Evolutionary conservation across 2,888 invertebrate genomes (phyloP).

Genomic region (Habroteleia sp.): DNA sequence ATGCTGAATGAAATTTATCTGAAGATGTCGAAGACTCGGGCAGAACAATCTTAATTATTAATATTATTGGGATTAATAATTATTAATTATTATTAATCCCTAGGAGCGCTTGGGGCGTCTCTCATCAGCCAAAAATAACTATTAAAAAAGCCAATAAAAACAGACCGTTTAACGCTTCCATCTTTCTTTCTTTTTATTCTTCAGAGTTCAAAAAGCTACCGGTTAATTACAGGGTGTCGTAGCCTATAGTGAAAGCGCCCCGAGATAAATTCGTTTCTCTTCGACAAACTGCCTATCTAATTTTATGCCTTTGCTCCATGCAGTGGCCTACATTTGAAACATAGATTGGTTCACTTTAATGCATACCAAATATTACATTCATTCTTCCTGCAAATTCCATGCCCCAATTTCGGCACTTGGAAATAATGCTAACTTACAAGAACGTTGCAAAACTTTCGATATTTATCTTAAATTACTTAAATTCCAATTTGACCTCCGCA

Average conservation of each 20-base stretch:
- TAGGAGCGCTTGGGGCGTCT: conserved; percentile 65
- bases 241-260: conserved; percentile 68
- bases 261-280: conserved; percentile 78
- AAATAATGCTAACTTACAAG: too few species aligned
- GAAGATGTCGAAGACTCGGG: too few species aligned
- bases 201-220: conserved; percentile 79
- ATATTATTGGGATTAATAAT: conserved; percentile 32
- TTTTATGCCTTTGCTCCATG: conserved; percentile 7
- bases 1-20: too few species aligned
- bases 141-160: conserved; percentile 80
- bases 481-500: too few species aligned
- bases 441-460: conserved; percentile 23
- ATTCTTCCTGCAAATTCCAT: conserved; percentile 28
- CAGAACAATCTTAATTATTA: not conserved
- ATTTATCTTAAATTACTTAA: conserved; percentile 40
- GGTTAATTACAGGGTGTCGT: conserved; percentile 80
- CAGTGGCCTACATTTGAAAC: conserved; percentile 37
- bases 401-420: conserved; percentile 25
- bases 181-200: conserved; percentile 63
- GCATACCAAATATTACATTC: conserved; percentile 7
- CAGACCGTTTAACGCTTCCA: conserved; percentile 67
- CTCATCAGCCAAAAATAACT: conserved; percentile 77
- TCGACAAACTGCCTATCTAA: conserved; percentile 61
- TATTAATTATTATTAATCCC: too few species aligned
- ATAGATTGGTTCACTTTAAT: conserved; percentile 38